phyloP scores from a whole-genome alignment of 2,113 vertebrate genomes.

The Misgurnus anguillicaudatus region DNA sequence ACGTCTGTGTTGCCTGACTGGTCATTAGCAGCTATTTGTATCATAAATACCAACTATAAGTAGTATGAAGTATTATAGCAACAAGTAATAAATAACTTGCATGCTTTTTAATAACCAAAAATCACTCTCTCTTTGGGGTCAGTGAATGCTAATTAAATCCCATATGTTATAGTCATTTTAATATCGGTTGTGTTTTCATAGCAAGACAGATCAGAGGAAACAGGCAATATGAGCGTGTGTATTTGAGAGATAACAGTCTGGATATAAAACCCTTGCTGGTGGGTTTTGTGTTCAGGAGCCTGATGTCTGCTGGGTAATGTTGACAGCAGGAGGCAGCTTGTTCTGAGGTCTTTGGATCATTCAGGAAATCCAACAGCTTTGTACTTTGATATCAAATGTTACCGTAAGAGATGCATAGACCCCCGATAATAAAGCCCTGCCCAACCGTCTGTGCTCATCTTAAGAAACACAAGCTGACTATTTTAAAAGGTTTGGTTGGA shows the following conservation, averaged over 20 bases:
- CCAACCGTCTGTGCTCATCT: conserved; percentile 20
- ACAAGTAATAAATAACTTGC: too few species aligned
- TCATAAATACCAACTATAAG: too few species aligned
- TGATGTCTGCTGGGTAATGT: conserved; percentile 25
- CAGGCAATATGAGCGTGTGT: background rate
- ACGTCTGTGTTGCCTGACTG: too few species aligned
- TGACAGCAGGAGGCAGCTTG: conserved; percentile 39
- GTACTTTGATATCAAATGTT: conserved; percentile 35
- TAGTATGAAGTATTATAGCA: too few species aligned
- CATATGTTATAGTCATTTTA: background rate
- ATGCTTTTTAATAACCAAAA: background rate
- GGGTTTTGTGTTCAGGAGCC: conserved; percentile 30
- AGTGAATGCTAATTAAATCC: conserved; percentile 17
- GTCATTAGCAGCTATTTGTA: too few species aligned
- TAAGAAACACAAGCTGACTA: background rate
- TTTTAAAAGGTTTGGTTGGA: conserved; percentile 6
- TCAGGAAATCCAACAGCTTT: conserved; percentile 36
- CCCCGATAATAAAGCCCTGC: conserved; percentile 32
- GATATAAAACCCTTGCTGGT: conserved; percentile 33
- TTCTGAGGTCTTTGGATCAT: conserved; percentile 38
- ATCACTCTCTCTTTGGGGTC: conserved; percentile 9
- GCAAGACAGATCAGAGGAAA: conserved; percentile 30
- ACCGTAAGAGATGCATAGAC: conserved; percentile 28
- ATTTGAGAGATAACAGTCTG: conserved; percentile 33
- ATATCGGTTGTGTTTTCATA: conserved; percentile 14